Evolutionary conservation across 1,140 invertebrate genomes (phyloP).

Genomic region (Lordiphosa clarofinis): DNA sequence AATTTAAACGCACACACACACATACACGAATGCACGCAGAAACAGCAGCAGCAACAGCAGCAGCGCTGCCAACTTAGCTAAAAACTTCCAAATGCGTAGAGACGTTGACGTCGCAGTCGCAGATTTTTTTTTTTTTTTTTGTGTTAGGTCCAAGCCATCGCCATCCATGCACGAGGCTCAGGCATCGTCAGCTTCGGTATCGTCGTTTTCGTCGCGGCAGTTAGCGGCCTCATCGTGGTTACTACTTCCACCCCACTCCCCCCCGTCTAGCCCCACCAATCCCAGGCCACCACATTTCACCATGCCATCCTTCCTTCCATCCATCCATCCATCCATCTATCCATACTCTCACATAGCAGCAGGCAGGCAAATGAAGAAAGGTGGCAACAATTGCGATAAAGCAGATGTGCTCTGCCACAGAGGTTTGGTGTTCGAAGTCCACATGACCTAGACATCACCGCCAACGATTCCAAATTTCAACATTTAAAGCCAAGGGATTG

Average conservation of each 20-base stretch:
- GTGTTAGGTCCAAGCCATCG: slow-evolving; percentile 37
- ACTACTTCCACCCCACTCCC: slow-evolving; percentile 27
- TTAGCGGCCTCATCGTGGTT: slow-evolving; percentile 60
- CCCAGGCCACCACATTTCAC: slow-evolving; percentile 3
- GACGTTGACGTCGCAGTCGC: slow-evolving; percentile 29
- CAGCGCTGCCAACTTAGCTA: slow-evolving; percentile 58
- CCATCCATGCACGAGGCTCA: slow-evolving; percentile 11
- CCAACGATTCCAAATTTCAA: too few species aligned
- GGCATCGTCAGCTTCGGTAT: slow-evolving; percentile 7
- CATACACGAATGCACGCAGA: slow-evolving; percentile 21
- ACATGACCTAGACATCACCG: too few species aligned
- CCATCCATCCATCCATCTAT: neutral
- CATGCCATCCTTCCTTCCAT: slow-evolving; percentile 5
- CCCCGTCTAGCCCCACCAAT: neutral
- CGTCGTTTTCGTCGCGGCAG: slow-evolving; percentile 18
- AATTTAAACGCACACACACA: slow-evolving; percentile 55
- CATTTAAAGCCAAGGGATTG: too few species aligned
- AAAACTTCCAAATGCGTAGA: slow-evolving; percentile 71
- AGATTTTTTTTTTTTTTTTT: slow-evolving; percentile 36
- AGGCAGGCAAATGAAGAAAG: slow-evolving; percentile 40
- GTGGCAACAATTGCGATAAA: slow-evolving; percentile 39
- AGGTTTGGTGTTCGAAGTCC: too few species aligned
- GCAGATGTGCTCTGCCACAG: neutral
- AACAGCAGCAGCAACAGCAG: slow-evolving; percentile 22
- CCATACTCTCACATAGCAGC: too few species aligned